phyloP scores from a whole-genome alignment of 2,888 invertebrate genomes.

The Megaustenia siamemsis region DNA sequence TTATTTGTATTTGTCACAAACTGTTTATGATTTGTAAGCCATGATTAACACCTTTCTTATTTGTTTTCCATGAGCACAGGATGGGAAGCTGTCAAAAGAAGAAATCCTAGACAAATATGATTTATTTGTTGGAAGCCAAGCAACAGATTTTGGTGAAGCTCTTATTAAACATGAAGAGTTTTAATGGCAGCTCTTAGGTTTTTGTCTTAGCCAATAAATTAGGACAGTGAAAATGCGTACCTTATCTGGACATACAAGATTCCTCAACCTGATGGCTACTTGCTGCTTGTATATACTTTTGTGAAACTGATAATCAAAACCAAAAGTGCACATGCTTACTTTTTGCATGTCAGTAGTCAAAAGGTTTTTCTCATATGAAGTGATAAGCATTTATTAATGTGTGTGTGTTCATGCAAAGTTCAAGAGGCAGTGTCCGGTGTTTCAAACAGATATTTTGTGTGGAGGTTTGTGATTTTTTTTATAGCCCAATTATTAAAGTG shows the following conservation, averaged over 20 bases:
- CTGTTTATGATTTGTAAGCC: too few relatives aligned
- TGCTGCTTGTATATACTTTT: background rate
- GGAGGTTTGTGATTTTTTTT: too few relatives aligned
- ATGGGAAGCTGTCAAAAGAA: slow-evolving; percentile 91
- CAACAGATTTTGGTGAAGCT: slow-evolving; percentile 98
- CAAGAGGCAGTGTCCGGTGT: background rate
- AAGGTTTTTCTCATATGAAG: background rate
- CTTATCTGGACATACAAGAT: background rate
- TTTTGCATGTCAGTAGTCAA: slow-evolving; percentile 9
- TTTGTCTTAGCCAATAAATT: slow-evolving; percentile 9
- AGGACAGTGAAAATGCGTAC: background rate
- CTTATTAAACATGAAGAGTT: slow-evolving; percentile 97
- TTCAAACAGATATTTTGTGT: background rate
- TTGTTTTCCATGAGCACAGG: slow-evolving; percentile 80
- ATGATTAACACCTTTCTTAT: too few relatives aligned
- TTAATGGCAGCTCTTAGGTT: slow-evolving; percentile 80
- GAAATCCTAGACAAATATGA: slow-evolving; percentile 97
- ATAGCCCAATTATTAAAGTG: too few relatives aligned
- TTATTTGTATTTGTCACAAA: too few relatives aligned
- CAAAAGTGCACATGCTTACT: background rate
- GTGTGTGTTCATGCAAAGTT: background rate
- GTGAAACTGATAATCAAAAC: slow-evolving; percentile 8
- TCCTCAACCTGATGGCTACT: too few relatives aligned
- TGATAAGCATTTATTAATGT: slow-evolving; percentile 15
- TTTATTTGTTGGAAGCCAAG: slow-evolving; percentile 98